Conservation (phyloP, 2,113 vertebrate species). For the Mesitornis unicolor region DNA sequence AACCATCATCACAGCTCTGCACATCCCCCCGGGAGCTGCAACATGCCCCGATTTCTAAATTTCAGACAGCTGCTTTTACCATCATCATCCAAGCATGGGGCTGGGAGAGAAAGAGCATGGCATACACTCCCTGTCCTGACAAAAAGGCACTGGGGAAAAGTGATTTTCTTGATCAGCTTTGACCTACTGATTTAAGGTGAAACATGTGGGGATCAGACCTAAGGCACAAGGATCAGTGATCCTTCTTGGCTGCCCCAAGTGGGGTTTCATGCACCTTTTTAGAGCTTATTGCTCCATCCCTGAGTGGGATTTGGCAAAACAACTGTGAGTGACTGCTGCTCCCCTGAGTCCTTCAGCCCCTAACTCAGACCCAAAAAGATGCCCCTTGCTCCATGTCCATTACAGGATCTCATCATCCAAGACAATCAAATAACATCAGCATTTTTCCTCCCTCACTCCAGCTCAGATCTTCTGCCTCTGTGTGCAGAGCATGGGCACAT, state of each 20-base stretch:
- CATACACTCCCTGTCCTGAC: background rate
- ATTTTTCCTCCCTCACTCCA: background rate
- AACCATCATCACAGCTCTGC: background rate
- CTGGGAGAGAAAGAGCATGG: background rate
- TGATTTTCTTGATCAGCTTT: background rate
- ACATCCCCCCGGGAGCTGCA: background rate
- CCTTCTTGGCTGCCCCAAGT: background rate
- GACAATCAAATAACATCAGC: background rate
- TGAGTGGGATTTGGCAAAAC: background rate
- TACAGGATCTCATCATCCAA: background rate
- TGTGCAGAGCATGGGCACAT: background rate
- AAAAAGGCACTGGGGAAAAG: background rate
- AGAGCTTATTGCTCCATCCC: background rate
- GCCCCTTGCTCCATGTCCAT: background rate
- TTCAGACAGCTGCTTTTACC: background rate
- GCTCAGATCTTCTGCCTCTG: background rate
- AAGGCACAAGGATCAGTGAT: background rate
- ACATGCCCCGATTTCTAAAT: background rate
- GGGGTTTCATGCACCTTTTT: background rate
- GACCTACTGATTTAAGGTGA: background rate
- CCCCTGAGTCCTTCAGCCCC: background rate
- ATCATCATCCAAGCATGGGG: background rate
- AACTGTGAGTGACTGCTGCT: background rate
- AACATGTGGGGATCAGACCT: accelerated
- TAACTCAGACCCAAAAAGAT: background rate